phyloP scores from a whole-genome alignment of 2,113 vertebrate genomes.

The Tragelaphus imberbis region DNA sequence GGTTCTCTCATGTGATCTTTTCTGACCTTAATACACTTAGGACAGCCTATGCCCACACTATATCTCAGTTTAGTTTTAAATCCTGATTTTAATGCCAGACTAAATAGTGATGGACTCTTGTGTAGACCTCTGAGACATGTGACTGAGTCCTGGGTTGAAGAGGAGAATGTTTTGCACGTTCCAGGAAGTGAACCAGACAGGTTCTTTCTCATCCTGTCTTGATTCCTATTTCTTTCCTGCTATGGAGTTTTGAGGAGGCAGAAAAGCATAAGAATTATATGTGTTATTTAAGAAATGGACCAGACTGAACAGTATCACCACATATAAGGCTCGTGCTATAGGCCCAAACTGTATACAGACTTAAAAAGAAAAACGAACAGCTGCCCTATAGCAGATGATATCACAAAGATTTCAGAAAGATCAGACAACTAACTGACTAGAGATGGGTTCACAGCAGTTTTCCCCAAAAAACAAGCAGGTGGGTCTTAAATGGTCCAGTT shows the following conservation, averaged over 20 bases:
- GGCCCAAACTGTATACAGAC: not conserved
- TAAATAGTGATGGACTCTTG: not conserved
- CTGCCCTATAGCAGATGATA: not conserved
- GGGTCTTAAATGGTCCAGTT: not conserved
- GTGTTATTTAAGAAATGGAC: conserved; percentile 4
- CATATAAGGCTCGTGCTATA: not conserved
- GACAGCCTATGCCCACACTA: not conserved
- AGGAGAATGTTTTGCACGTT: not conserved
- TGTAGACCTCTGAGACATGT: not conserved
- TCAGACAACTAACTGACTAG: not conserved
- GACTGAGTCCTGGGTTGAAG: not conserved
- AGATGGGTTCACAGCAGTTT: fast-evolving
- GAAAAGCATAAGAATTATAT: not conserved
- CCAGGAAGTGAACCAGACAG: not conserved
- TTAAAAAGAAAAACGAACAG: not conserved
- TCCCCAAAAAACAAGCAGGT: not conserved
- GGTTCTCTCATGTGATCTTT: not conserved
- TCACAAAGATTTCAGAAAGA: not conserved
- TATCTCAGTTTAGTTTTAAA: not conserved
- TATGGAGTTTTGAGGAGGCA: not conserved
- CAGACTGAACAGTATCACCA: not conserved
- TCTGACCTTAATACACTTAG: not conserved
- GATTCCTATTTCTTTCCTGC: not conserved
- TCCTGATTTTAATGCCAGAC: not conserved
- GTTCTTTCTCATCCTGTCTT: not conserved